Base-by-base conservation (phyloP, 2,888 invertebrate species). In the Lasius platythorax region DNA sequence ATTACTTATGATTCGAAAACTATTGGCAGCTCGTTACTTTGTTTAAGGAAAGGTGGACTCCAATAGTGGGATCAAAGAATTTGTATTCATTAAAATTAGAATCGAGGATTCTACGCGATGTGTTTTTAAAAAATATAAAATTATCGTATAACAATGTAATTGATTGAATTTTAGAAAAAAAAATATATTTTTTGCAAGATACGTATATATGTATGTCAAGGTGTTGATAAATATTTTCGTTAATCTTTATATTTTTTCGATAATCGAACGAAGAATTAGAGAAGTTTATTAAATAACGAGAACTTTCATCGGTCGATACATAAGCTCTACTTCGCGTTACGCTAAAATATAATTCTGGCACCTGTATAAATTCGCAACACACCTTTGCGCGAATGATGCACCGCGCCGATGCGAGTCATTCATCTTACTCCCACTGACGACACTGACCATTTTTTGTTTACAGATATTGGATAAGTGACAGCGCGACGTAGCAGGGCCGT, bases 381-480 rank as follows among this genome's bases (percentile, higher is more conserved):
- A 28, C n/a, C 43, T 78, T 78, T 15, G 18, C 40, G 23, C 30
- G 50, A 37, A 56, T 64, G 46, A 12, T 37, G 33, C 68, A 53
- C 37, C 43, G 63, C 43, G 33, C 9, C 46, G n/a, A 53, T 28
- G 40, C 30, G 74, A 23, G 81, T 86, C 91, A 90, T 90, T 90
- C 87, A 87, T 92, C 92, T 93, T 91, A 82, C 86, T 87, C 85
- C 72, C 85, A 73, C 83, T 76, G 88, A 88, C 91, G 91, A 92
- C 90, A 92, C 92, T 91, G 92, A 91, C 92, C 92, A 93, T 94
- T 94, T 94, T 94, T 94, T 94, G 93, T 94, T 94, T 93, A 92
- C 94, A 94, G 93, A 94, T 94, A 94, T 94, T 94, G 94, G 94
- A 94, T 94, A 94, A 94, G 93, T 94, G 94, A 94, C 94, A 94